Evolutionary conservation across 2,888 invertebrate genomes (phyloP), one percentile per base, ranked within the genome.

Genomic region (Sericinus montela): DNA sequence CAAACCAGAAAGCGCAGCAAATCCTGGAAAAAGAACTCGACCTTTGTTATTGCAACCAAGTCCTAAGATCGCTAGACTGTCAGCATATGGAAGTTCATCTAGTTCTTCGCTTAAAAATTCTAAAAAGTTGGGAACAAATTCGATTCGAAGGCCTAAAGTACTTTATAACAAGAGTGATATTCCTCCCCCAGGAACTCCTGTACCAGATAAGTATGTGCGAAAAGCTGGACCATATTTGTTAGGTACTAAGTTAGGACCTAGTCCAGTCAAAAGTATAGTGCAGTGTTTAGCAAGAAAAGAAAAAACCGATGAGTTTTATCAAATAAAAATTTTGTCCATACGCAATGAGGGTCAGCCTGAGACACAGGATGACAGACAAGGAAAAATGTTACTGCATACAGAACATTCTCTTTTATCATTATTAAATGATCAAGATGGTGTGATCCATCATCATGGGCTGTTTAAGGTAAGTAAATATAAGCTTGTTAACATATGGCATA

Each of bases 361-460:
- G 72, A 92, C 91, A 0, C 93, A 93, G 60, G 94, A 94, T 75
- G 94, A 94, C 60, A 85, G 88, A 35, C 94, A 94, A 74, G 95
- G 94, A 1, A 94, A 94, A 79, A 94, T 94, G 92, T 71, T 95
- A 16, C 72, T 95, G 11, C 94, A 94, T 62, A 94, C 94, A 0
- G 95, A 95, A 69, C 94, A 93, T 74, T 93, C 94, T 5, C 74
- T 95, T 8, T 76, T 95, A 30, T 93, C 93, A 3, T 72, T 94
- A 45, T 79, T 95, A 19, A 91, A 92, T 49, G 91, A 92, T 63
- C 92, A 93, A 64, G 91, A 92, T 58, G 94, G 95, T 14, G 93
- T 95, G 9, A 91, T 94, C 50, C 93, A 94, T 67, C 93, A 94
- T 67, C 93, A 94, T 81, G 94, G 93, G 29, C 84, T 95, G 54